Conservation (phyloP, 2,113 vertebrate genomes). For the Anoplopoma fimbria region DNA sequence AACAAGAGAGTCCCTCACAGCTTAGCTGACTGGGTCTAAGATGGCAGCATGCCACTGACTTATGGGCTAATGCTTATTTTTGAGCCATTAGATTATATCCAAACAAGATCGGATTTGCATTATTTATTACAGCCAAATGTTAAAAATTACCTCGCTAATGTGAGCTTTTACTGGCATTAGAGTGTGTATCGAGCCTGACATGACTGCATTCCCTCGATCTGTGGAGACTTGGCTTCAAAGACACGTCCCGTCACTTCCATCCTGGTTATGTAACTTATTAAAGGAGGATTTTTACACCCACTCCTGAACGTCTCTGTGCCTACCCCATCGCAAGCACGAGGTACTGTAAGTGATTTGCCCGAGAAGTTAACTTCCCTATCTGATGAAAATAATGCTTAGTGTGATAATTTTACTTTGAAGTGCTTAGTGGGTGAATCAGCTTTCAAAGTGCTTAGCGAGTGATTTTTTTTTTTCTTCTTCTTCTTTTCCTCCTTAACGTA, state of each 20-base stretch:
- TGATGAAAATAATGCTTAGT: constrained; percentile 69
- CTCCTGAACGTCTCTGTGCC: constrained; percentile 8
- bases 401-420: constrained; percentile 60
- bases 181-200: constrained; percentile 35
- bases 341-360: constrained; percentile 29
- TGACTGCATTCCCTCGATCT: constrained; percentile 25
- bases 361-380: constrained; percentile 67
- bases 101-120: constrained; percentile 66
- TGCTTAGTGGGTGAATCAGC: constrained; percentile 60
- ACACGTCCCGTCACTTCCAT: constrained; percentile 29
- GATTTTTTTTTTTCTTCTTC: constrained; percentile 31
- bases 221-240: constrained; percentile 53
- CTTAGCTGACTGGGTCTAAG: constrained; percentile 40
- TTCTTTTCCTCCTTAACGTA: constrained; percentile 32
- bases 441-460: constrained; percentile 62
- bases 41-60: constrained; percentile 57
- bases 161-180: constrained; percentile 41
- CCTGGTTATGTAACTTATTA: constrained; percentile 60
- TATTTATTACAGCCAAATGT: constrained; percentile 51
- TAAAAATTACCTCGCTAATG: constrained; percentile 50
- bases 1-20: constrained; percentile 50
- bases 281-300: constrained; percentile 40
- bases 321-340: constrained; percentile 1
- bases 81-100: constrained; percentile 65
- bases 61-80: constrained; percentile 48